Conservation (phyloP, 2,888 invertebrate genomes). For the Rugalucina vietnamica region DNA sequence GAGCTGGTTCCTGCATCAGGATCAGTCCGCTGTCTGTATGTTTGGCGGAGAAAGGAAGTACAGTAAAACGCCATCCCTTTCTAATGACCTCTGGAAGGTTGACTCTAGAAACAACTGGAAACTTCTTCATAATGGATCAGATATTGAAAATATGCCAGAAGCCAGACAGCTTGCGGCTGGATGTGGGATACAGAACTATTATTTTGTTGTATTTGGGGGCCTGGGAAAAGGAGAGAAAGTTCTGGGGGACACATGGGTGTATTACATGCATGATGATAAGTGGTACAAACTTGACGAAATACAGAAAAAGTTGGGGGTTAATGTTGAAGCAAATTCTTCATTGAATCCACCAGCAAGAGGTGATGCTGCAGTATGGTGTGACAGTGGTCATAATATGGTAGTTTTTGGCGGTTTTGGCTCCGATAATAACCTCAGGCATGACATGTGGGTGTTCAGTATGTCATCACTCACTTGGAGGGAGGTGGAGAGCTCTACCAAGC, state of each 20-base stretch:
- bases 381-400: slow-evolving; percentile 53
- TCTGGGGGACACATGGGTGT: slow-evolving; percentile 77
- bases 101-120: slow-evolving; percentile 59
- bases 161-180: slow-evolving; percentile 69
- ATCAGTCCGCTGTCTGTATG: slow-evolving; percentile 65
- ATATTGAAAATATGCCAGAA: slow-evolving; percentile 45
- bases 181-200: slow-evolving; percentile 67
- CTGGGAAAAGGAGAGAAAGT: slow-evolving; percentile 61
- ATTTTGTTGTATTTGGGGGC: slow-evolving; percentile 77
- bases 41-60: slow-evolving; percentile 72
- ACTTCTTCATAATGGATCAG: slow-evolving; percentile 63
- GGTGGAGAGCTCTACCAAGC: slow-evolving; percentile 47
- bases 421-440: slow-evolving; percentile 63
- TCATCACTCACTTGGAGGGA: slow-evolving; percentile 67
- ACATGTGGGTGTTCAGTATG: slow-evolving; percentile 74
- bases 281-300: slow-evolving; percentile 57
- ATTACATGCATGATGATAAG: slow-evolving; percentile 53
- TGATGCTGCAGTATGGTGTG: slow-evolving; percentile 75
- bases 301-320: slow-evolving; percentile 39
- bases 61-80: slow-evolving; percentile 56
- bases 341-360: slow-evolving; percentile 64
- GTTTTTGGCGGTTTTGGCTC: slow-evolving; percentile 73
- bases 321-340: neutral
- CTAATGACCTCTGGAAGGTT: slow-evolving; percentile 76
- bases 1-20: slow-evolving; percentile 64